Evolutionary conservation across 2,113 vertebrate genomes (phyloP), one percentile per base, ranked within the genome.

Genomic region (Stigmatopora argus): DNA sequence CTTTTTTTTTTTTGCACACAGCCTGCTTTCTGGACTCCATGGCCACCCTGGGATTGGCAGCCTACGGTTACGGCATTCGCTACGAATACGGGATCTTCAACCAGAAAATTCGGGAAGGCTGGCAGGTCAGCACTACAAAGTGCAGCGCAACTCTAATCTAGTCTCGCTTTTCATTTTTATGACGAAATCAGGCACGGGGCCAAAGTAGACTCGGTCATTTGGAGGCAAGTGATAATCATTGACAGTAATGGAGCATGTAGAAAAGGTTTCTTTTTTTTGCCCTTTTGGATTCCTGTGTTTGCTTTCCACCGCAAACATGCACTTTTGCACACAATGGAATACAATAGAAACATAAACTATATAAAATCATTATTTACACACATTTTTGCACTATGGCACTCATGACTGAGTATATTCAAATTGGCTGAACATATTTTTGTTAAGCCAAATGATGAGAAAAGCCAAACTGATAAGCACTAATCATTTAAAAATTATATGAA

Each of bases 11-110:
- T 64, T 56, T 13, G 15, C 41, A 11, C 45, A 0, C 84, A 99
- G 96, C 96, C 11, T 99, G 96, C 71, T 98, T 99, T 89, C 72
- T 98, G 70, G 96, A 98, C 71, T 99, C 96, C 0, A 96, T 99
- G 96, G 96, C 96, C 4, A 99, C 95, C 0, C 82, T 98, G 85
- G 96, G 96, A 12, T 92, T 98, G 3, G 96, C 96, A 13, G 96
- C 95, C 0, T 97, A 97, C 0, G 96, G 96, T 44, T 99, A 99
- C 8, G 96, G 96, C 53, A 99, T 99, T 69, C 91, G 96, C 51
- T 99, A 99, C 0, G 96, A 99, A 72, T 99, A 98, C 1, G 96
- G 96, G 2, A 99, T 99, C 88, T 99, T 99, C 81, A 99, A 98
- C 83, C 96, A 99, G 91, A 99, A 94, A 81, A 97, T 99, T 78